Evolutionary conservation across 2,113 vertebrate genomes (phyloP), one percentile per base, ranked within the genome.

Genomic region (Todiramphus chloris): DNA sequence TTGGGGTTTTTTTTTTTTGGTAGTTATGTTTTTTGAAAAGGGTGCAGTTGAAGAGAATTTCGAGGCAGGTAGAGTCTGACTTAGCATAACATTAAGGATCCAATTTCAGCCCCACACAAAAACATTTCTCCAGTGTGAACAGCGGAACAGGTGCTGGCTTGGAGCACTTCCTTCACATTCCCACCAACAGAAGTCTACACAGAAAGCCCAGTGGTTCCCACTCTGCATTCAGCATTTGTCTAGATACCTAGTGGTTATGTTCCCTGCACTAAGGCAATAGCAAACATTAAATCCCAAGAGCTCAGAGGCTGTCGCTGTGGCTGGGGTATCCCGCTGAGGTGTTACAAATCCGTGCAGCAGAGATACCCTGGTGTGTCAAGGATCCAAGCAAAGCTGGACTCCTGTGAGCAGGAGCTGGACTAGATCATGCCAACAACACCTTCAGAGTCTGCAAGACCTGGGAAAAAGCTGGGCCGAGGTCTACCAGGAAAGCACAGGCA

Each of bases 351-450:
- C 8, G 6, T 4, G 56, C 63, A 50, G 37, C 64, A 91, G 25
- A 91, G 25, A 11, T 72, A 77, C 7, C 4, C 41, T 0, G 31
- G 41, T 1, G 0, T 27, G 30, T 18, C 50, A 51, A 39, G 13
- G 14, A 31, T 25, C 25, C 25, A 24, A 68, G 53, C 18, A 51
- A 35, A 56, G 19, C 56, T 43, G 17, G 17, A 33, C 18, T 53
- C 28, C 15, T 19, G 17, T 5, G 5, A 58, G 59, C 23, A 74
- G 25, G 33, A 81, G 46, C 4, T 51, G 53, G 31, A 60, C n/a
- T 16, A 55, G 46, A 25, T 46, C 4, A 2, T n/a, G 48, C 27
- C 37, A 90, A 59, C 9, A 58, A 19, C 35, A 43, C 10, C 50
- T 33, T 39, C 51, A 24, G 46, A 37, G 14, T 28, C 24, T 31